phyloP scores from a whole-genome alignment of 2,797 vertebrate species.

The Tamandua tetradactyla region DNA sequence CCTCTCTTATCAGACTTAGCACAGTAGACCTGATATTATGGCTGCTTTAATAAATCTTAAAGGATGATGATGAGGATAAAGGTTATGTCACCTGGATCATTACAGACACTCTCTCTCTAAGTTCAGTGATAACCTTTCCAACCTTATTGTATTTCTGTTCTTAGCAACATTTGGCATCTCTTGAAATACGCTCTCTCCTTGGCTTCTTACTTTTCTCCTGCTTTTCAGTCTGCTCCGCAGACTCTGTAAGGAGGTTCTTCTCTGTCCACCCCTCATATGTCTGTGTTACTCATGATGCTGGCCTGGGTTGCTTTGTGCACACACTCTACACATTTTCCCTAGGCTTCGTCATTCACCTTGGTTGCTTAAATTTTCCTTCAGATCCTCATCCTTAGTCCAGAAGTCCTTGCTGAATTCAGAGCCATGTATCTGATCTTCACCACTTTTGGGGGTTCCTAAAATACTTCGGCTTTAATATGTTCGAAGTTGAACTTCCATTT shows the following conservation, averaged over 20 bases:
- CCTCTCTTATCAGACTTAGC: background rate
- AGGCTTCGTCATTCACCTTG: background rate
- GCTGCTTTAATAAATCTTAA: background rate
- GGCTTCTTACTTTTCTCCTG: background rate
- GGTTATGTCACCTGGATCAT: background rate
- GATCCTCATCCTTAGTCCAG: background rate
- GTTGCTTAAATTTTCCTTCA: background rate
- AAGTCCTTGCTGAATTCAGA: background rate
- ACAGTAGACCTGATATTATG: background rate
- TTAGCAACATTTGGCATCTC: background rate
- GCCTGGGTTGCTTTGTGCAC: background rate
- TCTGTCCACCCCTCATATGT: background rate
- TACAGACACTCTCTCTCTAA: slow-evolving; percentile 34
- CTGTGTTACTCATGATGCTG: background rate
- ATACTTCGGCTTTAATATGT: background rate
- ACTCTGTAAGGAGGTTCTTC: background rate
- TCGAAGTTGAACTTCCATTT: background rate
- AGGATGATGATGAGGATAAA: background rate
- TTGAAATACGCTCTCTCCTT: background rate
- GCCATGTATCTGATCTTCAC: background rate
- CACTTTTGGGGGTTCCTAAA: background rate
- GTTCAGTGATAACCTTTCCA: background rate
- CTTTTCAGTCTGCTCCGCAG: background rate
- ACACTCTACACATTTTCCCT: background rate
- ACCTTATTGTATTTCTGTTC: background rate